These are phyloP conservation scores for Emmelina monodactyla DNA, from an alignment of 2,888 invertebrate species.

Conservation along the genomic window DNA sequence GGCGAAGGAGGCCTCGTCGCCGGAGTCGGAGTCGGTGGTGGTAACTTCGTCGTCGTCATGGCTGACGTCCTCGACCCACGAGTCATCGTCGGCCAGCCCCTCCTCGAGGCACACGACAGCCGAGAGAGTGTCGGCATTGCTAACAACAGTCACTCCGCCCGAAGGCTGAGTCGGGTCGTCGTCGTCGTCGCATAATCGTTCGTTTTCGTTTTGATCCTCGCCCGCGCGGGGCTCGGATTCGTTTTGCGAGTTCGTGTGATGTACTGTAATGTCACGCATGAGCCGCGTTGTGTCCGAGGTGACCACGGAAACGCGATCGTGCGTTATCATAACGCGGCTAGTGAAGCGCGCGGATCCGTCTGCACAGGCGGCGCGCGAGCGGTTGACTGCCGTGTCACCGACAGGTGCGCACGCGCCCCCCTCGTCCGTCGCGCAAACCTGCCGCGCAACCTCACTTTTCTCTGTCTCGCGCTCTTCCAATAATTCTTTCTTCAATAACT, in stretches of 20 bases:
- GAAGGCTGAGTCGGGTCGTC: constrained; percentile 55
- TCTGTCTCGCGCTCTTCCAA: constrained; percentile 53
- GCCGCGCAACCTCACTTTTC: constrained; percentile 51
- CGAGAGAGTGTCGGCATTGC: constrained; percentile 74
- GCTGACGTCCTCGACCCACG: constrained; percentile 90
- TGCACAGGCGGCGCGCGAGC: constrained; percentile 62
- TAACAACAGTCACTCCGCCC: constrained; percentile 73
- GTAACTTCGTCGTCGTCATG: constrained; percentile 79
- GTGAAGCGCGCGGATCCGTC: constrained; percentile 77
- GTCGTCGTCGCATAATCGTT: constrained; percentile 54
- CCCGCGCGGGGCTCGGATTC: constrained; percentile 34
- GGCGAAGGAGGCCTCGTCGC: constrained; percentile 72
- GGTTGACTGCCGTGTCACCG: constrained; percentile 47
- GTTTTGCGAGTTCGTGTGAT: constrained; percentile 71
- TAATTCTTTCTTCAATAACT: constrained; percentile 64
- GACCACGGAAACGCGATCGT: constrained; percentile 78
- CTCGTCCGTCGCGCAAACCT: constrained; percentile 43
- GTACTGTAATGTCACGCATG: constrained; percentile 70
- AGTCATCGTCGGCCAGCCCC: constrained; percentile 88
- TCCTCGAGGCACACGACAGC: constrained; percentile 81
- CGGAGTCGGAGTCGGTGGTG: constrained; percentile 73
- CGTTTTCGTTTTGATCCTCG: constrained; percentile 44
- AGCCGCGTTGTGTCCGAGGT: constrained; percentile 79
- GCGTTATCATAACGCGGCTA: constrained; percentile 90
- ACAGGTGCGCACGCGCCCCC: constrained; percentile 59